Evolutionary conservation across 1,140 invertebrate genomes (phyloP).

Genomic region (Temnothorax longispinosus): DNA sequence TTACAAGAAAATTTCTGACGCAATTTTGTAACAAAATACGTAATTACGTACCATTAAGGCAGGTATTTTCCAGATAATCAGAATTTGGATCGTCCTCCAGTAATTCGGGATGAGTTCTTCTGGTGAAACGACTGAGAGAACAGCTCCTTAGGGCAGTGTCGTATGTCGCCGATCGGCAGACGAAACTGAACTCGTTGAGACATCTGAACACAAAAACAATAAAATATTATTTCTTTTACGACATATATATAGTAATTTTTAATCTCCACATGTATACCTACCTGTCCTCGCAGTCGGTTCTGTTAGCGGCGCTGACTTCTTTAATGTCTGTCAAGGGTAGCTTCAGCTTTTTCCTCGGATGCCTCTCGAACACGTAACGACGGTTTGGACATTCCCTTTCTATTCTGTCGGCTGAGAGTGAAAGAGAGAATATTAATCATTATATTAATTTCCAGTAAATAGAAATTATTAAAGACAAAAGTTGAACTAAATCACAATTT

Average conservation of each 20-base stretch:
- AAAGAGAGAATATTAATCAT: background rate
- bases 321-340: constrained; percentile 92
- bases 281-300: constrained; percentile 95
- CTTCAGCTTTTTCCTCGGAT: constrained; percentile 93
- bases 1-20: background rate
- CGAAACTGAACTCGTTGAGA: constrained; percentile 94
- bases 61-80: constrained; percentile 96
- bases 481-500: background rate
- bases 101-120: constrained; percentile 93
- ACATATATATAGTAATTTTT: background rate
- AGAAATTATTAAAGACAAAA: background rate
- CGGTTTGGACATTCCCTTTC: constrained; percentile 94
- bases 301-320: constrained; percentile 92
- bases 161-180: constrained; percentile 94
- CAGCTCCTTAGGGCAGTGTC: constrained; percentile 92
- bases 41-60: constrained; percentile 90
- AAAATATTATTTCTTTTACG: background rate
- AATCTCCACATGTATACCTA: constrained; percentile 66
- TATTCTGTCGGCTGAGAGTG: constrained; percentile 90
- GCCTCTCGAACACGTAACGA: constrained; percentile 94
- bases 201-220: constrained; percentile 86
- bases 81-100: constrained; percentile 94
- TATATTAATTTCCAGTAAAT: background rate
- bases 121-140: constrained; percentile 92
- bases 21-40: background rate